Percentiles rank a stretch among this genome's conserved stretches.
phyloP scores from a whole-genome alignment of 2,113 vertebrate genomes.

The Labrus mixtus region DNA sequence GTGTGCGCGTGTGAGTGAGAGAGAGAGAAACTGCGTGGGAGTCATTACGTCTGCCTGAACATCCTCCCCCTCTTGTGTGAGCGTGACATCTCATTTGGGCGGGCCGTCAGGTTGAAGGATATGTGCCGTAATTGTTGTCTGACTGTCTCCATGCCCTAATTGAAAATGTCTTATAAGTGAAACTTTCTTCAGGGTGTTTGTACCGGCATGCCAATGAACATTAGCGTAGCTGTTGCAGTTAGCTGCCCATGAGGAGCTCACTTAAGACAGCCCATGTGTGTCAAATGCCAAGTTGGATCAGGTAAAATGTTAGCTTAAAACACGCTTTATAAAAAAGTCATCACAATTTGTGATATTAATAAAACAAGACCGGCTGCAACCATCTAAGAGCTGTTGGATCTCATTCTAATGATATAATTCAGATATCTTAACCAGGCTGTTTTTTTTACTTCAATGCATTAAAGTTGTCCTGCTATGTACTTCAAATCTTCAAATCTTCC shows the following conservation, averaged over 20 bases:
- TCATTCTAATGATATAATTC: neutral
- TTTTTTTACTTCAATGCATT: too few relatives aligned
- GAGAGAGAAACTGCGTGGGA: neutral
- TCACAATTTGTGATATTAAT: neutral
- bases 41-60: neutral
- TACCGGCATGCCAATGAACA: conserved; percentile 55
- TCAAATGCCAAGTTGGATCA: neutral
- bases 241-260: conserved; percentile 12
- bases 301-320: neutral
- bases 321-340: neutral
- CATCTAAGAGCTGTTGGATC: neutral
- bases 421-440: neutral
- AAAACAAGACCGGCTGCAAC: too few relatives aligned
- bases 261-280: conserved; percentile 1
- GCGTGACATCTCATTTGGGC: conserved; percentile 70
- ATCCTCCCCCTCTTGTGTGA: conserved; percentile 14
- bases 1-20: neutral
- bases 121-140: conserved; percentile 74
- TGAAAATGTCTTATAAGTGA: conserved; percentile 73
- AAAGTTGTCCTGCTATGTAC: too few relatives aligned
- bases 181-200: conserved; percentile 57
- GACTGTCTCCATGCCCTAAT: conserved; percentile 71
- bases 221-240: conserved; percentile 37
- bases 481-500: too few relatives aligned
- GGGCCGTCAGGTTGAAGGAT: conserved; percentile 70